Evolutionary conservation across 2,113 vertebrate species (phyloP).

Genomic region (Percina caprodes): DNA sequence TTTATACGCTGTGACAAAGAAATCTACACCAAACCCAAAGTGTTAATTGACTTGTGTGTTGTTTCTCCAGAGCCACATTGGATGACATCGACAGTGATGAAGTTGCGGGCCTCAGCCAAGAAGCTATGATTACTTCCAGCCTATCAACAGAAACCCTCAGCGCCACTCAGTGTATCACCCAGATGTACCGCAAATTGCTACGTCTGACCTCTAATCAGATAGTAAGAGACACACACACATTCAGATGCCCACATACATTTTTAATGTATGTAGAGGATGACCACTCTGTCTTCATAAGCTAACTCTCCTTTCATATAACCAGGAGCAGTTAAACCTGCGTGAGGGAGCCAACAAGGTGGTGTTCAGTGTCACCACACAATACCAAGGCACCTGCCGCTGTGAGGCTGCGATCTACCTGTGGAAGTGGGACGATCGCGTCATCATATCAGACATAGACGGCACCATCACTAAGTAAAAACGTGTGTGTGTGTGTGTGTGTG

Average conservation of each 20-base stretch:
- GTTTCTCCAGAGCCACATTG: conserved; percentile 73
- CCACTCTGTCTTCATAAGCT: neutral
- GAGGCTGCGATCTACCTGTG: conserved; percentile 95
- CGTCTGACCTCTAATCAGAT: conserved; percentile 92
- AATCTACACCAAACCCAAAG: neutral
- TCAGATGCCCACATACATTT: too few relatives aligned
- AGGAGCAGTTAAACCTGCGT: conserved; percentile 89
- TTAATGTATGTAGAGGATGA: neutral
- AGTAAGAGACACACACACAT: conserved; percentile 74
- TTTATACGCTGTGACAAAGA: neutral
- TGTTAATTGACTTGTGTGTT: neutral
- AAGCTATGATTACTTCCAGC: conserved; percentile 43
- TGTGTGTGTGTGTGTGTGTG: too few relatives aligned
- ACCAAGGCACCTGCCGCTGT: conserved; percentile 96
- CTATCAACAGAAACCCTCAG: conserved; percentile 62
- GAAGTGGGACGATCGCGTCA: conserved; percentile 93
- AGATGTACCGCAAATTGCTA: conserved; percentile 91
- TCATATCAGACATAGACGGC: conserved; percentile 96
- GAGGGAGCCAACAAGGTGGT: conserved; percentile 92
- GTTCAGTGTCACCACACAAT: conserved; percentile 96
- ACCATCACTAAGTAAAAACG: conserved; percentile 94
- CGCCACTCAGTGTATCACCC: conserved; percentile 75
- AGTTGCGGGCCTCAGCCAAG: conserved; percentile 50
- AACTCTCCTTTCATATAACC: neutral
- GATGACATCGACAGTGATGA: conserved; percentile 82